Evolutionary conservation across 2,113 vertebrate species (phyloP), one percentile per base, ranked within the genome.

Genomic region (Lycocorax pyrrhopterus): DNA sequence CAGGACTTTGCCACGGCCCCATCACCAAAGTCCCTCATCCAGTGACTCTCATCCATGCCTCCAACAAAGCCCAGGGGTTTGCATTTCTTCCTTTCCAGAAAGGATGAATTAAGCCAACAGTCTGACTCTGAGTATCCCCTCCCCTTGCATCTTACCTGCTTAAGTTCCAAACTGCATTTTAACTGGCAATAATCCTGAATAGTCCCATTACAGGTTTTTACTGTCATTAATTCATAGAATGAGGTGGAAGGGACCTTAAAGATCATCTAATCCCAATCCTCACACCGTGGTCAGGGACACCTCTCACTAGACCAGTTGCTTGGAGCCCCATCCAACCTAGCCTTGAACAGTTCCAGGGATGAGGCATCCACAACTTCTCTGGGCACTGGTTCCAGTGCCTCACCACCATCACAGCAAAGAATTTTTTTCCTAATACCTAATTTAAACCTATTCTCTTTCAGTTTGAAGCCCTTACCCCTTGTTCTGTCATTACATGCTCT

Each of bases 1-100:
- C 26, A 62, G 67, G 43, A 80, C 16, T 3, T 1, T 5, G 2
- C 11, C 3, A 2, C 0, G 0, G 27, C 23, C 44, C 51, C 32
- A 10, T 17, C 12, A 10, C 35, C 9, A 16, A 33, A 25, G 51
- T 37, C 37, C 33, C 51, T 84, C 33, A 58, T 55, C 13, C 63
- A 60, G 37, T 1, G 0, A 41, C 44, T 76, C n/a, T 29, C 56
- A 86, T 22, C 22, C 2, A 0, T 30, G 47, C 20, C 8, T 9
- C 9, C 17, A 17, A 60, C 41, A 74, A 78, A 82, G 53, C 29
- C 25, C 32, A 63, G n/a, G 15, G 25, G 19, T 23, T 55, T 76
- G 30, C 2, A 0, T 49, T 71, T 80, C 33, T 83, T 32, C 56
- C 30, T 75, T 67, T 86, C 33, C 41, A 84, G 44, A 21, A 89